Evolutionary conservation across 1,140 invertebrate species (phyloP).

Genomic region (Lysiphlebus fabarum): DNA sequence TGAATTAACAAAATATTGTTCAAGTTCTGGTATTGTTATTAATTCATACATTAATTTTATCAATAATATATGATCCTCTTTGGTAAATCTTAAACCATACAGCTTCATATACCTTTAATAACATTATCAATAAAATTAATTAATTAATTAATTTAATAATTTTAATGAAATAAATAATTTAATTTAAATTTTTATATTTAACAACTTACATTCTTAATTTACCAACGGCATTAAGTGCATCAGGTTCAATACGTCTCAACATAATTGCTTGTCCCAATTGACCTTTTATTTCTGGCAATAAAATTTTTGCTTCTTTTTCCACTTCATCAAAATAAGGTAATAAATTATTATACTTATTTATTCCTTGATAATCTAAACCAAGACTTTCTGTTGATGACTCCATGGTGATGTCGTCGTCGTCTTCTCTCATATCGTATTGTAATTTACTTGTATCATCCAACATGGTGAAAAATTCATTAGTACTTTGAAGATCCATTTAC

Average conservation of each 20-base stretch:
- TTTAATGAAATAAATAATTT: slow-evolving; percentile 14
- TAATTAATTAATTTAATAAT: slow-evolving; percentile 1
- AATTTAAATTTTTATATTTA: not conserved
- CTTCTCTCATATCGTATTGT: not conserved
- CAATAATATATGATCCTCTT: slow-evolving; percentile 85
- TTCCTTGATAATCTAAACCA: slow-evolving; percentile 58
- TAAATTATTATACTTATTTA: slow-evolving; percentile 64
- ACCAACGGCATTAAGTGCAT: slow-evolving; percentile 61
- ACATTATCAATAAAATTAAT: slow-evolving; percentile 27
- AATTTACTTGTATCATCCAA: too few relatives aligned
- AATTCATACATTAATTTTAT: slow-evolving; percentile 82
- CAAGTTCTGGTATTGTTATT: slow-evolving; percentile 71
- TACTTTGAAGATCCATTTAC: too few relatives aligned
- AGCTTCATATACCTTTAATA: slow-evolving; percentile 70
- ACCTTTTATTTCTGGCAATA: slow-evolving; percentile 65
- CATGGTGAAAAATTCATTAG: too few relatives aligned
- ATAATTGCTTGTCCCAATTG: slow-evolving; percentile 67
- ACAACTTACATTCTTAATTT: slow-evolving; percentile 62
- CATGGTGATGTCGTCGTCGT: slow-evolving; percentile 29
- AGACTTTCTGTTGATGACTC: slow-evolving; percentile 32
- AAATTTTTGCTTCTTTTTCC: slow-evolving; percentile 61
- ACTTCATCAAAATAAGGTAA: slow-evolving; percentile 66
- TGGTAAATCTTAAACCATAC: slow-evolving; percentile 84
- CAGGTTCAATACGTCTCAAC: slow-evolving; percentile 67
- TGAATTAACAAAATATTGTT: slow-evolving; percentile 69